These are phyloP conservation scores for Muscidifurax raptorellus DNA, from an alignment of 1,140 invertebrate species.

Conservation along the genomic window DNA sequence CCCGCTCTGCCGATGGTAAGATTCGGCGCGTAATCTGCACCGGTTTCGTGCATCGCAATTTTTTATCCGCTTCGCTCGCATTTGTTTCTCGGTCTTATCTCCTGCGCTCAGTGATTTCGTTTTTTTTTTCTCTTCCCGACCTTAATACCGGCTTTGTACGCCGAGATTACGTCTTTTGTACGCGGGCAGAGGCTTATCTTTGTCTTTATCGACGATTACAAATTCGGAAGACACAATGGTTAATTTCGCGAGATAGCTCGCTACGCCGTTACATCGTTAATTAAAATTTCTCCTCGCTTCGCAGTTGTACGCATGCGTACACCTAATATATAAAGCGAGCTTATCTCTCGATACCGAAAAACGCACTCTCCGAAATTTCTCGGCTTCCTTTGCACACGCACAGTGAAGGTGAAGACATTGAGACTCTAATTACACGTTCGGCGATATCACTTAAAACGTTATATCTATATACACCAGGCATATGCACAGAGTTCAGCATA, in stretches of 20 bases:
- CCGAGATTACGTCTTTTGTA: neutral
- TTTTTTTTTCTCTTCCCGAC: neutral
- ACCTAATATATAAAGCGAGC: too few relatives aligned
- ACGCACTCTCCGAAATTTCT: neutral
- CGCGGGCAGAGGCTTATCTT: neutral
- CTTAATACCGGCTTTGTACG: neutral
- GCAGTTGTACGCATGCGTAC: too few relatives aligned
- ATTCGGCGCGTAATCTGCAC: neutral
- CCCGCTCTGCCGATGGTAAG: neutral
- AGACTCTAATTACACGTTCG: neutral
- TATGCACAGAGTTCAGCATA: neutral
- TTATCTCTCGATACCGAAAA: neutral
- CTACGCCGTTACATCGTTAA: neutral
- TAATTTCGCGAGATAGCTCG: neutral
- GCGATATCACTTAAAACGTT: neutral
- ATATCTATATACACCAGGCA: neutral
- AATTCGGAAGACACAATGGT: conserved; percentile 15
- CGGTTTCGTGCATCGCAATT: neutral
- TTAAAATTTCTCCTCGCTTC: neutral
- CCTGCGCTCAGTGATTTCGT: neutral
- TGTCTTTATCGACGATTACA: neutral
- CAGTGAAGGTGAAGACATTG: neutral
- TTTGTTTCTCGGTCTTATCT: conserved; percentile 29
- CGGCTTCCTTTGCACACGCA: neutral
- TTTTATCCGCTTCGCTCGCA: conserved; percentile 25